These are phyloP conservation scores for Napeogenes inachia DNA, from an alignment of 2,888 invertebrate genomes.

Conservation along the genomic window DNA sequence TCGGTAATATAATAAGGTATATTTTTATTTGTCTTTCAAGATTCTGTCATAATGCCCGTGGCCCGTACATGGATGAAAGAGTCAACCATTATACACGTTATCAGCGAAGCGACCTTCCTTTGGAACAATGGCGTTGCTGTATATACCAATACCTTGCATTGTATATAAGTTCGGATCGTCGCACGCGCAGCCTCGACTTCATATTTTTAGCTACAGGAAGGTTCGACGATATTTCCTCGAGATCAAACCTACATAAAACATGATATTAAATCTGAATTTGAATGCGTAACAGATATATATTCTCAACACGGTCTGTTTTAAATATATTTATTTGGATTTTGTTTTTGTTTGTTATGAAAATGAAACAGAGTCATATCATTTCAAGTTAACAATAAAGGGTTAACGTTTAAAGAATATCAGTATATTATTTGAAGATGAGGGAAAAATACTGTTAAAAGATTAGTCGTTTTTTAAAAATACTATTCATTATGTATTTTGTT, in stretches of 20 bases:
- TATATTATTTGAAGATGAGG: too few species aligned
- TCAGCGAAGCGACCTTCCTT: constrained; percentile 49
- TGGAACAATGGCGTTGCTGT: constrained; percentile 46
- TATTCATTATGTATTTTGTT: too few species aligned
- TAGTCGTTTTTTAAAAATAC: too few species aligned
- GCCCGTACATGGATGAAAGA: constrained; percentile 18
- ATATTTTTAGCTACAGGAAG: constrained; percentile 68
- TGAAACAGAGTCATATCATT: too few species aligned
- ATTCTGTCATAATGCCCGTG: constrained; percentile 10
- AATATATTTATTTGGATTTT: background rate
- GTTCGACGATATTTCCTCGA: constrained; percentile 62
- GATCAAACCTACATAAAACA: constrained; percentile 42
- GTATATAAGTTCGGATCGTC: constrained; percentile 40
- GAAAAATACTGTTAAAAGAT: too few species aligned
- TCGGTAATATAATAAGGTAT: background rate
- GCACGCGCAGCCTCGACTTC: constrained; percentile 69
- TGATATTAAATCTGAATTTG: constrained; percentile 18
- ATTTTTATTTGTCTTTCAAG: background rate
- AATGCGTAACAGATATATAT: background rate
- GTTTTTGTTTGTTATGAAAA: background rate
- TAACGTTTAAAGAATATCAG: too few species aligned
- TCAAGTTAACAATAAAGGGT: too few species aligned
- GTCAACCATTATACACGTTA: constrained; percentile 33
- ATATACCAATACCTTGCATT: constrained; percentile 27
- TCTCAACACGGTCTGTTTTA: background rate